Evolutionary conservation across 2,888 invertebrate species (phyloP).

Genomic region (Leistus spinibarbis): DNA sequence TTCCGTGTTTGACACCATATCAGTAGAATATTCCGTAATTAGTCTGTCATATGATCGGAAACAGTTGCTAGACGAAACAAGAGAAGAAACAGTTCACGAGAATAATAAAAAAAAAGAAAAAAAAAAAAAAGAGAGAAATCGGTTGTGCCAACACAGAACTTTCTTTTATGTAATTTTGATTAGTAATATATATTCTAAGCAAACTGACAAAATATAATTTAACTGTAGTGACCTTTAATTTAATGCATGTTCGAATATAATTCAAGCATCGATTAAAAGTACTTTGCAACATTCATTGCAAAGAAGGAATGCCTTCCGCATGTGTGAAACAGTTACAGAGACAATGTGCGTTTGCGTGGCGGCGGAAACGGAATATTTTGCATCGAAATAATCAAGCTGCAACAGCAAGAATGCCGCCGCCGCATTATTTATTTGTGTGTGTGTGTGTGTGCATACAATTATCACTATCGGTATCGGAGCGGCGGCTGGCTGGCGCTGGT

Average conservation of each 20-base stretch:
- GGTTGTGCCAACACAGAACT: too few species aligned
- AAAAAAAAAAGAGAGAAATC: too few species aligned
- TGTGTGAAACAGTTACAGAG: background rate
- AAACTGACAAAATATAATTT: too few species aligned
- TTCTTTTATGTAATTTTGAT: too few species aligned
- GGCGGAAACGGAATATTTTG: background rate
- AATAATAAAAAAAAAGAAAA: background rate
- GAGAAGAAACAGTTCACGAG: background rate
- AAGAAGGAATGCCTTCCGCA: background rate
- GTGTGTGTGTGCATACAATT: background rate
- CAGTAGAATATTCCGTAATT: background rate
- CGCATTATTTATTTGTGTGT: background rate
- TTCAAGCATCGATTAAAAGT: background rate
- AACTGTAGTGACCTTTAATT: too few species aligned
- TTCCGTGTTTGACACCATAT: background rate
- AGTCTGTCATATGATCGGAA: background rate
- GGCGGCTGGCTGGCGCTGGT: background rate
- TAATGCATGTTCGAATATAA: too few species aligned
- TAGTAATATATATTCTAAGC: too few species aligned
- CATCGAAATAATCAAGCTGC: background rate
- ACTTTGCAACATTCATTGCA: too few species aligned
- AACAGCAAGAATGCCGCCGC: too few species aligned
- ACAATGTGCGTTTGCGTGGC: background rate
- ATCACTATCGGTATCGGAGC: background rate
- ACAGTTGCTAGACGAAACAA: background rate